Evolutionary conservation across 1,140 invertebrate genomes (phyloP).

Genomic region (Streblospio benedicti): DNA sequence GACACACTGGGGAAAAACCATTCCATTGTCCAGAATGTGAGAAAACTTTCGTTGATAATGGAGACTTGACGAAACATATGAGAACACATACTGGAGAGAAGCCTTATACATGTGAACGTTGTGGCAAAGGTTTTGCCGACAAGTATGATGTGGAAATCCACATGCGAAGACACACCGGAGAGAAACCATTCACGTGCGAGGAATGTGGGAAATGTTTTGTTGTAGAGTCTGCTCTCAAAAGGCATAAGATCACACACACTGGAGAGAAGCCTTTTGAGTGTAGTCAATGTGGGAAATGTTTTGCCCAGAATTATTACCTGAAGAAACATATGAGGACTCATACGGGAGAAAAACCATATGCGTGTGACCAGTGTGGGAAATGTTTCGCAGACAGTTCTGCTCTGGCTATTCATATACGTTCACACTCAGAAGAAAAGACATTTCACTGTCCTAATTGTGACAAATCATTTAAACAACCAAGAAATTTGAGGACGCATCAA

Average conservation of each 20-base stretch:
- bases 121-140: too few relatives aligned
- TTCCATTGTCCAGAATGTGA: slow-evolving; percentile 3
- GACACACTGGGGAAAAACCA: too few relatives aligned
- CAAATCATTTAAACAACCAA: not conserved
- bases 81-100: too few relatives aligned
- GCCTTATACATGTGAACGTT: too few relatives aligned
- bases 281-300: too few relatives aligned
- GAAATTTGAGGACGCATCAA: slow-evolving; percentile 1
- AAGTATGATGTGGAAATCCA: too few relatives aligned
- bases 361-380: too few relatives aligned
- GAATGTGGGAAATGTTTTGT: not conserved
- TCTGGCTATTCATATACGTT: not conserved
- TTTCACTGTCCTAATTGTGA: slow-evolving; percentile 2
- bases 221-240: not conserved
- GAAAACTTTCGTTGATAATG: not conserved
- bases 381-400: not conserved
- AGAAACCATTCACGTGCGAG: slow-evolving; percentile 7
- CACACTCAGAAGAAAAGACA: not conserved
- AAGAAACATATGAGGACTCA: too few relatives aligned
- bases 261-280: too few relatives aligned
- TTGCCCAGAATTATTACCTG: too few relatives aligned
- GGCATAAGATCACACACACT: not conserved
- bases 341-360: too few relatives aligned
- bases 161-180: slow-evolving; percentile 8
- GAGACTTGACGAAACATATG: too few relatives aligned